Conservation (phyloP, 2,888 invertebrate species). For the Priocnemis perturbator region DNA sequence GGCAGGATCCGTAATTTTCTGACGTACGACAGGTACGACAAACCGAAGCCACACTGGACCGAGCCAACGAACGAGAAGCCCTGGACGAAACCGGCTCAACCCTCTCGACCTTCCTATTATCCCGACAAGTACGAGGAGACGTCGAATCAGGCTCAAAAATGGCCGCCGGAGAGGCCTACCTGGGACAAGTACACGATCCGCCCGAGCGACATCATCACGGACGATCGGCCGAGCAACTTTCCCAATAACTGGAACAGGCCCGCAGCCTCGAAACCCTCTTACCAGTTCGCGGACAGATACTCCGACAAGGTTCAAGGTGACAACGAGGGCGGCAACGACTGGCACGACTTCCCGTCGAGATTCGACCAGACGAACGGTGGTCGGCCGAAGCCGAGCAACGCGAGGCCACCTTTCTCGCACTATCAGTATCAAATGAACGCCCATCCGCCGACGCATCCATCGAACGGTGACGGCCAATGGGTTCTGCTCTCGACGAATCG, state of each 20-base stretch:
- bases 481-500: slow-evolving; percentile 86
- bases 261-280: slow-evolving; percentile 48
- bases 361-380: slow-evolving; percentile 55
- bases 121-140: slow-evolving; percentile 62
- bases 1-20: no score
- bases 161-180: slow-evolving; percentile 74
- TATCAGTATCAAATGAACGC: slow-evolving; percentile 70
- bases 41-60: slow-evolving; percentile 65
- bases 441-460: slow-evolving; percentile 79
- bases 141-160: slow-evolving; percentile 68
- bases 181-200: slow-evolving; percentile 72
- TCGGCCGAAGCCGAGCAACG: slow-evolving; percentile 50
- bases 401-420: slow-evolving; percentile 74
- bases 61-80: slow-evolving; percentile 58
- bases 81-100: slow-evolving; percentile 52
- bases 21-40: slow-evolving; percentile 14
- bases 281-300: slow-evolving; percentile 55
- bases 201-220: slow-evolving; percentile 77
- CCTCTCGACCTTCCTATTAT: slow-evolving; percentile 43
- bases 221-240: slow-evolving; percentile 78
- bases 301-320: slow-evolving; percentile 47
- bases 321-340: slow-evolving; percentile 56
- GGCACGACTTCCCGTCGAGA: slow-evolving; percentile 59
- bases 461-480: slow-evolving; percentile 86
- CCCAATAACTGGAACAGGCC: slow-evolving; percentile 71